These are phyloP conservation scores for Nephrotoma appendiculata DNA, from an alignment of 2,888 invertebrate genomes.

Conservation along the genomic window DNA sequence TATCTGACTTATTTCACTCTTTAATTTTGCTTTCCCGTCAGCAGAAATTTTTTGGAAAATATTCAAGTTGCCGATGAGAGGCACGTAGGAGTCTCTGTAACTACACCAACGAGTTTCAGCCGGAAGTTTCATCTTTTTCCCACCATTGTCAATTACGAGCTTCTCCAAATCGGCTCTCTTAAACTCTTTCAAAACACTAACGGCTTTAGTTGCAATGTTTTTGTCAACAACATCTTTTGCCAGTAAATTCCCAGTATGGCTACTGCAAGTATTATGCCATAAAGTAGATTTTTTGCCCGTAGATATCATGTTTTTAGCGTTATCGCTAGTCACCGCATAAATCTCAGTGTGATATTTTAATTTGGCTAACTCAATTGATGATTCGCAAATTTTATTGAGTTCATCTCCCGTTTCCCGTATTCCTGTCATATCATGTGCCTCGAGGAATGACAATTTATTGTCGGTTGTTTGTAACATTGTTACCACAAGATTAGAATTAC, in stretches of 20 bases:
- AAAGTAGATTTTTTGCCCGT: neutral
- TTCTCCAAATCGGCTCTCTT: neutral
- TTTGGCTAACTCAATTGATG: no score
- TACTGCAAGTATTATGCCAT: neutral
- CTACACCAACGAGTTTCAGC: neutral
- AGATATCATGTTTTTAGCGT: neutral
- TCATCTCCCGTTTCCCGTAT: no score
- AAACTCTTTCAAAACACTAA: neutral
- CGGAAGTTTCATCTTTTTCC: neutral
- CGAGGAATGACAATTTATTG: no score
- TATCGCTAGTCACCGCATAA: neutral
- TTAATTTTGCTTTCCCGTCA: neutral
- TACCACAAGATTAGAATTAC: no score
- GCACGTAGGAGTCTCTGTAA: neutral
- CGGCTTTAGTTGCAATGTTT: no score
- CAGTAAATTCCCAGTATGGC: neutral
- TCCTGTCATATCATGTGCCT: no score
- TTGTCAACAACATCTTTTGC: neutral
- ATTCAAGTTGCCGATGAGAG: neutral
- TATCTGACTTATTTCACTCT: neutral
- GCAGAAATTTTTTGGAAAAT: neutral
- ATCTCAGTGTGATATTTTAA: no score
- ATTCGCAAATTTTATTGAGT: no score
- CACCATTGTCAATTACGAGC: neutral
- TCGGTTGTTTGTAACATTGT: no score